Evolutionary conservation across 2,797 vertebrate genomes (phyloP).

Genomic region (Pogonophryne albipinna): DNA sequence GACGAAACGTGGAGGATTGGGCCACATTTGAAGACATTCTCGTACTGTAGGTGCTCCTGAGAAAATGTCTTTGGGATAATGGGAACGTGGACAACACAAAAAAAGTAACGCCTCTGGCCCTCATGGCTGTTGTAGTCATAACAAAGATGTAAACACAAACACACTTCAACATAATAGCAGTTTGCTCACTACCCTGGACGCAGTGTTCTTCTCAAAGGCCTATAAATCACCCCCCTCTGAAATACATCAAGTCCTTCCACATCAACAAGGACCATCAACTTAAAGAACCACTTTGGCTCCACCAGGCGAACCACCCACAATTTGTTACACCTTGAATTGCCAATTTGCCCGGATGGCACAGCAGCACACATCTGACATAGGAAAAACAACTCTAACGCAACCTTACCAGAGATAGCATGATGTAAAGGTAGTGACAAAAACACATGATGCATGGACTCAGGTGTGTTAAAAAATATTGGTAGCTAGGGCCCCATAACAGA

Average conservation of each 20-base stretch:
- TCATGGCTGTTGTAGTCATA: too few relatives aligned
- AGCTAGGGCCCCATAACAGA: slow-evolving; percentile 7
- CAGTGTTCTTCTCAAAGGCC: slow-evolving; percentile 28
- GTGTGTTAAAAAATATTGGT: slow-evolving; percentile 7
- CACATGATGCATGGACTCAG: neutral
- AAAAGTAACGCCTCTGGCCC: too few relatives aligned
- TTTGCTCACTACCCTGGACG: slow-evolving; percentile 5
- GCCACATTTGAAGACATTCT: too few relatives aligned
- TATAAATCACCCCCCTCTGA: slow-evolving; percentile 26
- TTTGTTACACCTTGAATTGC: slow-evolving; percentile 26
- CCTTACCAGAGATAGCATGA: neutral
- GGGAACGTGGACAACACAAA: too few relatives aligned
- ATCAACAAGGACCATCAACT: slow-evolving; percentile 29
- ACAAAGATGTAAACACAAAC: neutral
- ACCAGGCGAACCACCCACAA: slow-evolving; percentile 6
- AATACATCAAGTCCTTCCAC: slow-evolving; percentile 27
- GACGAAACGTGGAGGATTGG: too few relatives aligned
- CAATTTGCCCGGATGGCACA: slow-evolving; percentile 12
- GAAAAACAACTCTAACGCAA: neutral
- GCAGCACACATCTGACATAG: neutral
- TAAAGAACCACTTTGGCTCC: slow-evolving; percentile 23
- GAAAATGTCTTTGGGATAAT: too few relatives aligned
- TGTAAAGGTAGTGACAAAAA: neutral
- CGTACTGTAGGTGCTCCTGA: too few relatives aligned
- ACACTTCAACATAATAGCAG: slow-evolving; percentile 7